Conservation (phyloP, 2,797 vertebrate species). For the Artibeus jamaicensis region DNA sequence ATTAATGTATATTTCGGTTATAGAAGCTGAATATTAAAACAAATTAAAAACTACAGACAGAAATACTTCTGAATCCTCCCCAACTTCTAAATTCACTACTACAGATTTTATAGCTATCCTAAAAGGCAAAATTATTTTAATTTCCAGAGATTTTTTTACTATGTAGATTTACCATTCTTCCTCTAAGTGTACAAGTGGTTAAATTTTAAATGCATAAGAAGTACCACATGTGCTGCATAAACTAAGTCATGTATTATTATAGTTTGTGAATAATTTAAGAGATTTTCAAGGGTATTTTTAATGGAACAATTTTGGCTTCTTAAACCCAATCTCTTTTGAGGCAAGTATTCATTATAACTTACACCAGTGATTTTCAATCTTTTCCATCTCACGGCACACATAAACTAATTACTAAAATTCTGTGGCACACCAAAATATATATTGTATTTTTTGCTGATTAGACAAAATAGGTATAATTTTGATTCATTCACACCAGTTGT, state of each 20-base stretch:
- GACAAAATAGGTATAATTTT: background rate
- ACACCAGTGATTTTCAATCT: background rate
- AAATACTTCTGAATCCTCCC: background rate
- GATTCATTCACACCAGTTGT: background rate
- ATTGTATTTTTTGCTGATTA: background rate
- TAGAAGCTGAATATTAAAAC: background rate
- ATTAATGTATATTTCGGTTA: background rate
- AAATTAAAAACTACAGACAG: background rate
- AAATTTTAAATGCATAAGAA: constrained; percentile 18
- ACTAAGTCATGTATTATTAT: background rate
- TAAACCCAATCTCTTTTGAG: background rate
- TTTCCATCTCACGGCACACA: background rate
- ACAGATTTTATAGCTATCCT: background rate
- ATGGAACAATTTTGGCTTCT: background rate
- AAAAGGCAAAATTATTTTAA: constrained; percentile 16
- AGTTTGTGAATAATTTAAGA: background rate
- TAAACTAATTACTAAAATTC: background rate
- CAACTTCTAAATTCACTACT: background rate
- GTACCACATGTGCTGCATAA: background rate
- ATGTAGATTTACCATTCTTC: background rate
- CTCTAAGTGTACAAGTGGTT: background rate
- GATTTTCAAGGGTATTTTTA: constrained; percentile 26
- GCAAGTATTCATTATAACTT: constrained; percentile 4
- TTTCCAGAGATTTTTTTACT: background rate
- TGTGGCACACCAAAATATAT: background rate